phyloP scores from a whole-genome alignment of 1,140 invertebrate species.

The Zaprionus taronus region DNA sequence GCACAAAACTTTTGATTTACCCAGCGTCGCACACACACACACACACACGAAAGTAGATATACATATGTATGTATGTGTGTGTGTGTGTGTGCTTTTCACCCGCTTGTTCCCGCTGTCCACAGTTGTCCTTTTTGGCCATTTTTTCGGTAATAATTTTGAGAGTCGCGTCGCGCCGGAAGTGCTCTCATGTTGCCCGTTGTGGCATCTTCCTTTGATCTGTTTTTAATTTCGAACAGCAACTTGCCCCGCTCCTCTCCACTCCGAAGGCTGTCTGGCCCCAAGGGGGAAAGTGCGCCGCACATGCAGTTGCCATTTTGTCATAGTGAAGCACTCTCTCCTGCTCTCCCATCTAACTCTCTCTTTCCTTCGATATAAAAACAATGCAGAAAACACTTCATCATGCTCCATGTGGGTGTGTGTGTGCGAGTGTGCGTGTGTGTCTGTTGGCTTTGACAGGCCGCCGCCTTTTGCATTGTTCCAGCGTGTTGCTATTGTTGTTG shows the following conservation, averaged over 20 bases:
- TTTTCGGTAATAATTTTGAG: conserved; percentile 75
- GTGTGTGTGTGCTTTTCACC: conserved; percentile 19
- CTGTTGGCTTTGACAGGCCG: conserved; percentile 68
- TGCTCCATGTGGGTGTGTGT: conserved; percentile 19
- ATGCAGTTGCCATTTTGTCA: conserved; percentile 48
- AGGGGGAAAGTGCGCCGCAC: conserved; percentile 1
- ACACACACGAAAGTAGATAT: background rate
- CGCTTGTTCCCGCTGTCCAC: conserved; percentile 52
- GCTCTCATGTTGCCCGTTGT: conserved; percentile 68
- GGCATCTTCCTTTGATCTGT: conserved; percentile 76
- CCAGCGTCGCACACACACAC: conserved; percentile 36
- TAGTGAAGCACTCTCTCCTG: conserved; percentile 27
- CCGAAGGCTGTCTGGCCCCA: background rate
- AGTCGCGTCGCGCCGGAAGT: conserved; percentile 62
- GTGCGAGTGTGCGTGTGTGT: conserved; percentile 24
- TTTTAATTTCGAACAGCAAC: conserved; percentile 71
- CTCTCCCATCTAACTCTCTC: conserved; percentile 47
- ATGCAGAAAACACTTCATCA: conserved; percentile 77
- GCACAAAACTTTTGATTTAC: conserved; percentile 82
- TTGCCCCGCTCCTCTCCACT: background rate
- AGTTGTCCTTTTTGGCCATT: conserved; percentile 62
- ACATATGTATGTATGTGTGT: conserved; percentile 12
- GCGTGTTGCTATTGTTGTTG: conserved; percentile 28
- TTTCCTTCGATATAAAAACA: conserved; percentile 59
- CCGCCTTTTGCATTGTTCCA: conserved; percentile 67